A percentile compares a stretch with the other conserved stretches of the same genome.
phyloP scores from a whole-genome alignment of 1,140 invertebrate species.

The Neotoxoptera formosana region DNA sequence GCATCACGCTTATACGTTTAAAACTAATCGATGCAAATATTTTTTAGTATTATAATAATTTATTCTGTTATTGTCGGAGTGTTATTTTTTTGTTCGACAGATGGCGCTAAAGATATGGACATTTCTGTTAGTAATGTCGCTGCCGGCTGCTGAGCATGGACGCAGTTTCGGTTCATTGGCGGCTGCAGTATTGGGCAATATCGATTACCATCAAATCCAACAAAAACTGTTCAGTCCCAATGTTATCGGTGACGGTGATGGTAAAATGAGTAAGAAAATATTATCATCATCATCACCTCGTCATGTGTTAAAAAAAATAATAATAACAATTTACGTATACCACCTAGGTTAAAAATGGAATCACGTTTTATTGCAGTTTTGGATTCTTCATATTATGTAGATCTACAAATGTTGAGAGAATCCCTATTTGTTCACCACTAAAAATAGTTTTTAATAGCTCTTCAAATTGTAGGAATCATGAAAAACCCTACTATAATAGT shows the following conservation, averaged over 20 bases:
- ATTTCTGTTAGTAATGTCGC: slow-evolving; percentile 56
- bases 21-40: background rate
- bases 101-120: slow-evolving; percentile 58
- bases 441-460: background rate
- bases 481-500: background rate
- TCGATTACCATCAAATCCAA: slow-evolving; percentile 6
- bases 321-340: too few relatives aligned
- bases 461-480: background rate
- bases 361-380: background rate
- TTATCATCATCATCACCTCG: background rate
- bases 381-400: too few relatives aligned
- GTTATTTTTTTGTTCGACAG: slow-evolving; percentile 18
- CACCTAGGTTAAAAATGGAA: background rate
- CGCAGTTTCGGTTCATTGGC: slow-evolving; percentile 46
- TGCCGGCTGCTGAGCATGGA: slow-evolving; percentile 49
- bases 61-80: background rate
- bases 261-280: slow-evolving; percentile 14
- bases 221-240: background rate
- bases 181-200: slow-evolving; percentile 4
- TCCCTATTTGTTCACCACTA: too few relatives aligned
- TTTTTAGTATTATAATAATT: background rate
- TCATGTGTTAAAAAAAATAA: background rate
- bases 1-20: background rate
- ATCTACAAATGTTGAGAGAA: too few relatives aligned
- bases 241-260: background rate